Evolutionary conservation across 2,113 vertebrate genomes (phyloP), one percentile per base, ranked within the genome.

Genomic region (Clinocottus analis): DNA sequence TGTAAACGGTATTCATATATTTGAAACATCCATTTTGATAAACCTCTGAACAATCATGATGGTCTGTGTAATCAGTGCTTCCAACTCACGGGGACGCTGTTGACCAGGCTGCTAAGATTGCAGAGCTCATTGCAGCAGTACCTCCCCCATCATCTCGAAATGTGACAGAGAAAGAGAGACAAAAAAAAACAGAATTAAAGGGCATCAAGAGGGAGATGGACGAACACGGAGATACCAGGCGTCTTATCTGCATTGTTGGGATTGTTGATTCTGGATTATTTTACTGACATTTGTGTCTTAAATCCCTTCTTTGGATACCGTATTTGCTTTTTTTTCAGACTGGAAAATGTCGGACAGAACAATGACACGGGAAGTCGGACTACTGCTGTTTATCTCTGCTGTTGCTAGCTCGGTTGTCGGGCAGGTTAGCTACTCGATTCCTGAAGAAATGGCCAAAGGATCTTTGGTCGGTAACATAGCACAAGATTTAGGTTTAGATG

Each of bases 401-500:
- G 5, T 79, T 4, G 64, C 45, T 39, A 10, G 59, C 21, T 66
- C 51, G 0, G 84, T 80, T 0, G 5, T 35, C 1, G 86, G 82
- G 1, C 91, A 91, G 43, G 83, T 89, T 23, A 90, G 80, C 27
- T 93, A 93, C 43, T 84, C 83, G 2, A 84, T 92, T 43, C 85
- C 87, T 0, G 95, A 96, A 56, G 94, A 96, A 87, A 65, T 95
- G 85, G 58, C 90, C 1, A 94, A 81, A 83, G 95, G 93, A 4
- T 93, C 92, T 14, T 87, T 95, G 10, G 82, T 95, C 1, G 95
- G 95, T n/a, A 87, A 91, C 49, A 85, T 95, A 45, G 89, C 91
- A 17, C 89, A 92, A 5, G 93, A 96, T 79, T 84, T 96, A 14
- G 93, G 92, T 31, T 60, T 95, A 3, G 69, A 94, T 55, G 37